These are phyloP conservation scores for Megaceryle maxima DNA, from an alignment of 2,113 vertebrate species.

Conservation along the genomic window DNA sequence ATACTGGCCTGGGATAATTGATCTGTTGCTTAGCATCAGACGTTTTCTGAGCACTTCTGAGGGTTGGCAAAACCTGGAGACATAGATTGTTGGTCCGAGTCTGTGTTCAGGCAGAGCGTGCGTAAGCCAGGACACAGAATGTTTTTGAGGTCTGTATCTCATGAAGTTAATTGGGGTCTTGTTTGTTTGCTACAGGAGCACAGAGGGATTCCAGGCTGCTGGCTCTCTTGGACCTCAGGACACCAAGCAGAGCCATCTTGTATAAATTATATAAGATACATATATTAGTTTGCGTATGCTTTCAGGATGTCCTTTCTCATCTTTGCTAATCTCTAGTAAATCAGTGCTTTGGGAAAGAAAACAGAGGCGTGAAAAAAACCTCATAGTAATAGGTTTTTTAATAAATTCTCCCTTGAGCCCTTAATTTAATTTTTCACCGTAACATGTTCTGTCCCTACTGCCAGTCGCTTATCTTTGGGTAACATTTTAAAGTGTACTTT, in stretches of 20 bases:
- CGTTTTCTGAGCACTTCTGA: neutral
- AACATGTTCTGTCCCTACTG: neutral
- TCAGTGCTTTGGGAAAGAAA: neutral
- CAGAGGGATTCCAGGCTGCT: neutral
- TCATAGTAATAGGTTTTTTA: neutral
- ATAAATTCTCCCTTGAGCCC: neutral
- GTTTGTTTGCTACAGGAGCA: neutral
- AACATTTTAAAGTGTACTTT: neutral
- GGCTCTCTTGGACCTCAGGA: neutral
- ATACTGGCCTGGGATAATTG: neutral
- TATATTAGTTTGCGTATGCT: neutral
- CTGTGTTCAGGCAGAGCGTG: neutral
- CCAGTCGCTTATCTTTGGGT: neutral
- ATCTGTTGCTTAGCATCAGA: neutral
- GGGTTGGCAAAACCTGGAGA: neutral
- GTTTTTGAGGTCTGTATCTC: neutral
- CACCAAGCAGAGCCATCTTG: neutral
- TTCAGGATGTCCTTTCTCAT: neutral
- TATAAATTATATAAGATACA: neutral
- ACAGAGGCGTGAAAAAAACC: neutral
- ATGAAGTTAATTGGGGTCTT: neutral
- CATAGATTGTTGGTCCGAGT: neutral
- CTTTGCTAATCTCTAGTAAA: neutral
- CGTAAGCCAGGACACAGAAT: neutral
- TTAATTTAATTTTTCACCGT: slow-evolving; percentile 6